Evolutionary conservation across 2,888 invertebrate genomes (phyloP).

Genomic region (Lamproptera curius): DNA sequence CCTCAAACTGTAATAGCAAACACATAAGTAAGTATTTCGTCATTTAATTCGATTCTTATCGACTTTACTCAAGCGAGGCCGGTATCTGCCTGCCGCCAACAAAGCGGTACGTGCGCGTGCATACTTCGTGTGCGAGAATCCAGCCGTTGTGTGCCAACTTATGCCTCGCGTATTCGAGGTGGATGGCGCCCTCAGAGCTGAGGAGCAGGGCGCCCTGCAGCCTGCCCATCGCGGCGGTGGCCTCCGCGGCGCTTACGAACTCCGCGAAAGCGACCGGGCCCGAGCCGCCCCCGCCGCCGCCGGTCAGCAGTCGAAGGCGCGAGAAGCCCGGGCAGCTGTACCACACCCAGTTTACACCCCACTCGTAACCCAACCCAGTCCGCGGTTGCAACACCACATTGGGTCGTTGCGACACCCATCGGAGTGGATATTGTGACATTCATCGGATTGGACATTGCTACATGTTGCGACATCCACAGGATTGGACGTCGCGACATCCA

Average conservation of each 20-base stretch:
- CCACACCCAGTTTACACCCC: constrained; percentile 70
- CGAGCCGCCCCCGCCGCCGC: constrained; percentile 68
- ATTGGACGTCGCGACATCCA: too few species aligned
- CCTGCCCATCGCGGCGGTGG: constrained; percentile 93
- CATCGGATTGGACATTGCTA: too few species aligned
- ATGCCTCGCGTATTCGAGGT: constrained; percentile 99
- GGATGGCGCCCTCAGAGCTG: constrained; percentile 97
- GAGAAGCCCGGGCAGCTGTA: constrained; percentile 98
- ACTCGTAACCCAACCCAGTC: constrained; percentile 54
- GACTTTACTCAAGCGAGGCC: neutral
- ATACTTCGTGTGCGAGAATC: constrained; percentile 77
- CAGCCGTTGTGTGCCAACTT: constrained; percentile 92
- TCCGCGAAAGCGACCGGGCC: constrained; percentile 98
- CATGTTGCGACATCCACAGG: too few species aligned
- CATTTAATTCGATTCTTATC: neutral
- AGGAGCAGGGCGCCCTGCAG: constrained; percentile 97
- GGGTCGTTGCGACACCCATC: too few species aligned
- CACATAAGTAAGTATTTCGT: too few species aligned
- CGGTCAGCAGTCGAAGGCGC: constrained; percentile 96
- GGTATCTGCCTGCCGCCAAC: constrained; percentile 23
- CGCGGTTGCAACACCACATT: too few species aligned
- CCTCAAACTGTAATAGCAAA: too few species aligned
- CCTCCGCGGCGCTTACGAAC: constrained; percentile 95
- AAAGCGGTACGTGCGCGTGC: constrained; percentile 55
- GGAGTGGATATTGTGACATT: too few species aligned